Evolutionary conservation across 2,113 vertebrate genomes (phyloP), one percentile per base, ranked within the genome.

Genomic region (Noturus placidus): DNA sequence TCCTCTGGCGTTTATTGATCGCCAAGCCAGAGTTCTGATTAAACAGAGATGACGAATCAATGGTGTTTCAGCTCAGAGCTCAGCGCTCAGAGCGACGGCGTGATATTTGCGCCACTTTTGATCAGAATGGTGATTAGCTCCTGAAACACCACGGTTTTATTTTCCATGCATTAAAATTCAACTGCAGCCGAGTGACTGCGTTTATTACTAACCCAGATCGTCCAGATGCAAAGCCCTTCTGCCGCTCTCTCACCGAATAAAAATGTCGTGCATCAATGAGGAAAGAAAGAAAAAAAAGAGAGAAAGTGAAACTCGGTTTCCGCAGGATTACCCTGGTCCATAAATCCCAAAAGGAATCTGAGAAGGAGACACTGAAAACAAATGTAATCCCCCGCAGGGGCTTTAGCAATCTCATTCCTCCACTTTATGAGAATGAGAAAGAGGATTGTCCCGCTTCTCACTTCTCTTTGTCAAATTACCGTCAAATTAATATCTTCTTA

Each of bases 341-440:
- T 91, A 92, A 93, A 93, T 90, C 92, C 92, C 87, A 88, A 83
- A 59, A 89, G 90, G 90, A 93, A 94, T 89, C 90, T 61, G 33
- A 27, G 84, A 89, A 89, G 85, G 88, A 90, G 91, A 93, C 88
- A 88, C 82, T 89, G 87, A 90, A 94, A 94, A 93, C 92, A 94
- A 93, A 95, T 93, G 93, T 95, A 95, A 96, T 88, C 92, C 93
- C 91, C 87, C 15, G 50, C 84, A 27, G 14, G 90, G 89, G 93
- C 94, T 95, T 95, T 96, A 96, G 94, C 93, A 92, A 92, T 93
- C 93, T 94, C 92, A 93, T 94, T 94, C 91, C 91, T 94, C 91
- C 92, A 87, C 90, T 88, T 87, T 82, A 56, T 61, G 92, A 93
- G 92, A 94, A 94, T 87, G 57, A 92, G 91, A 93, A 92, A 94